These are phyloP conservation scores for Tonatia bakeri DNA, from an alignment of 2,113 vertebrate genomes.

Conservation along the genomic window DNA sequence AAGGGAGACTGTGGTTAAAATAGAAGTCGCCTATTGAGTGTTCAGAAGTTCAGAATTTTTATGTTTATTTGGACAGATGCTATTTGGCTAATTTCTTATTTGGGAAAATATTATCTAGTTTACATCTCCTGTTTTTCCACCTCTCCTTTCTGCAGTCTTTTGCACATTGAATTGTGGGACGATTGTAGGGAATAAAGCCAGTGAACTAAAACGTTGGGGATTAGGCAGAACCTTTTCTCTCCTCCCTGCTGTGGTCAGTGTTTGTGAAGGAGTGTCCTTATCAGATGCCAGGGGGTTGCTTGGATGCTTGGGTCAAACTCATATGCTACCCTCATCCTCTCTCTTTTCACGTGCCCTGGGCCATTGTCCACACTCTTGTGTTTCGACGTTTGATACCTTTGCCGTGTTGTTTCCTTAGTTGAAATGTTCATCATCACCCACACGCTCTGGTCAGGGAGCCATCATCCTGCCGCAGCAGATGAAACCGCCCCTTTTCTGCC, in stretches of 20 bases:
- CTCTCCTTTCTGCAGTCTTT: not conserved
- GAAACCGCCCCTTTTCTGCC: not conserved
- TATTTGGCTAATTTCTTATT: conserved; percentile 38
- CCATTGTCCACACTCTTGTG: not conserved
- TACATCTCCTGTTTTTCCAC: not conserved
- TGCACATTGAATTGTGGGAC: not conserved
- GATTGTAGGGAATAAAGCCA: not conserved
- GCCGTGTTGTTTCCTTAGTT: not conserved
- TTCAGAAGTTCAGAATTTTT: conserved; percentile 54
- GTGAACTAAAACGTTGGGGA: not conserved
- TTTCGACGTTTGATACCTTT: not conserved
- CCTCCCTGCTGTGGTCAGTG: not conserved
- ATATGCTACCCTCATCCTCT: accelerated
- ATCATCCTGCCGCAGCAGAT: not conserved
- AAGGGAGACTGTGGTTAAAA: conserved; percentile 51
- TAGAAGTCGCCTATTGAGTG: not conserved
- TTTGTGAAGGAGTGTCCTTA: not conserved
- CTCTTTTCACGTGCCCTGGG: not conserved
- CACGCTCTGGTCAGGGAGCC: not conserved
- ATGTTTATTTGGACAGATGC: conserved; percentile 55
- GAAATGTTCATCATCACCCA: not conserved
- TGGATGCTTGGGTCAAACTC: not conserved
- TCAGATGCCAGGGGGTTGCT: not conserved
- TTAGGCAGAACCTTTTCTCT: not conserved
- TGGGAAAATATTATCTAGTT: not conserved